Evolutionary conservation across 2,113 vertebrate species (phyloP), one percentile per base, ranked within the genome.

Genomic region (Carassius auratus): DNA sequence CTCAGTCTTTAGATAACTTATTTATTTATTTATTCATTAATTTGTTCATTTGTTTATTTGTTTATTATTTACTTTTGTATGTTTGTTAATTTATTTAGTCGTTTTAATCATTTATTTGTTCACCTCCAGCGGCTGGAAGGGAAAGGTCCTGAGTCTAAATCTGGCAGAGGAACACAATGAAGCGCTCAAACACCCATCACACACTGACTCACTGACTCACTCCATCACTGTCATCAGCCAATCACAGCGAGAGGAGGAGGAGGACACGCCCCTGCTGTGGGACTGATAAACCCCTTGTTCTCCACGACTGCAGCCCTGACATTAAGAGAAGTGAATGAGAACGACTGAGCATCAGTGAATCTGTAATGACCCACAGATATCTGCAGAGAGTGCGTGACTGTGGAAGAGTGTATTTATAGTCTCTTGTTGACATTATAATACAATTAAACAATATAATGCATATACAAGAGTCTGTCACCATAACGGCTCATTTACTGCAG

Each of bases 151-250:
- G 26, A 0, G 1, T 21, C 55, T 78, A 78, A 78, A 61, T 78
- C 76, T 38, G 55, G 19, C 55, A 62, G 76, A 61, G 5, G 59
- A 79, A 42, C 59, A 45, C 57, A 80, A 80, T 74, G 36, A 64
- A 61, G 12, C 42, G 7, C 33, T 79, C 57, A 62, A 62, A 61
- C 55, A 0, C 13, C 8, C 23, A 4, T 55, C 73, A 62, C 73
- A 62, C 57, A 64, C 77, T 80, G 77, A 79, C 33, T 79, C 76
- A 79, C 19, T 62, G 77, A 62, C 57, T 80, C 38, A 17, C 77
- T 15, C 57, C 33, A 5, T 61, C 55, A 42, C 33, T 64, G 77
- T 64, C 77, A 80, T 48, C 77, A 64, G 59, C 36, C 77, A 80
- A 80, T 64, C 77, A 80, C 21, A 64, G n/a, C 14, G 12, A 2